Percentiles rank a stretch among this genome's conserved stretches.
phyloP scores from a whole-genome alignment of 2,888 invertebrate genomes.

The Nemapogon koenigi region DNA sequence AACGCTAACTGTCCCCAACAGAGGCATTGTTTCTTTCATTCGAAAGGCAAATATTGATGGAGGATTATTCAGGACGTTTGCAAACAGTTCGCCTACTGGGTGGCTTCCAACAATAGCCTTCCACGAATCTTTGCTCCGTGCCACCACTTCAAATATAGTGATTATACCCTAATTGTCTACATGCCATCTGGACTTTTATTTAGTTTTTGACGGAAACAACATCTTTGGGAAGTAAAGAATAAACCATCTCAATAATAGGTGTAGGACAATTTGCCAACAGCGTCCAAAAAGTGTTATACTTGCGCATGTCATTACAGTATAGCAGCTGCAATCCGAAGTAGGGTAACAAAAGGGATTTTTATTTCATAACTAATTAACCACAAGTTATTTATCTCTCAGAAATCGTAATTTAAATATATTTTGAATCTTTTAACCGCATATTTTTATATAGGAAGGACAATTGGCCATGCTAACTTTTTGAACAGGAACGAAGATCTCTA shows the following conservation, averaged over 20 bases:
- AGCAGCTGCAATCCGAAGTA: too few relatives aligned
- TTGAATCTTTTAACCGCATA: too few relatives aligned
- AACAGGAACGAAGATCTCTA: too few relatives aligned
- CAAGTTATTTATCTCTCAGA: too few relatives aligned
- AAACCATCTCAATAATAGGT: conserved; percentile 32
- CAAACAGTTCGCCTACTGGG: conserved; percentile 55
- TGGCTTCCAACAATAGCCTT: conserved; percentile 51
- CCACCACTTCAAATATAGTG: conserved; percentile 57
- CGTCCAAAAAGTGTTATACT: conserved; percentile 17
- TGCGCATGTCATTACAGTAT: conserved; percentile 7
- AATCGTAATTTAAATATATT: too few relatives aligned
- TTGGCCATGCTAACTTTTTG: too few relatives aligned
- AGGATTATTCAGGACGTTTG: conserved; percentile 51
- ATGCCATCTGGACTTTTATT: conserved; percentile 51
- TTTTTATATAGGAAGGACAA: too few relatives aligned
- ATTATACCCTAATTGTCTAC: conserved; percentile 56
- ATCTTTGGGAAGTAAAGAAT: conserved; percentile 46
- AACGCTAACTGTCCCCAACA: conserved; percentile 50
- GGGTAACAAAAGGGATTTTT: too few relatives aligned
- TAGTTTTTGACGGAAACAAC: conserved; percentile 45
- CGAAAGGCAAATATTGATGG: conserved; percentile 58
- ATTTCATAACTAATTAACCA: too few relatives aligned
- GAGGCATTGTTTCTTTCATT: conserved; percentile 58
- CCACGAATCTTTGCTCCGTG: conserved; percentile 43
- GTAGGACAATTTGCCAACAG: conserved; percentile 34